Conservation (phyloP, 2,888 invertebrate species). For the Heliconius aoede region DNA sequence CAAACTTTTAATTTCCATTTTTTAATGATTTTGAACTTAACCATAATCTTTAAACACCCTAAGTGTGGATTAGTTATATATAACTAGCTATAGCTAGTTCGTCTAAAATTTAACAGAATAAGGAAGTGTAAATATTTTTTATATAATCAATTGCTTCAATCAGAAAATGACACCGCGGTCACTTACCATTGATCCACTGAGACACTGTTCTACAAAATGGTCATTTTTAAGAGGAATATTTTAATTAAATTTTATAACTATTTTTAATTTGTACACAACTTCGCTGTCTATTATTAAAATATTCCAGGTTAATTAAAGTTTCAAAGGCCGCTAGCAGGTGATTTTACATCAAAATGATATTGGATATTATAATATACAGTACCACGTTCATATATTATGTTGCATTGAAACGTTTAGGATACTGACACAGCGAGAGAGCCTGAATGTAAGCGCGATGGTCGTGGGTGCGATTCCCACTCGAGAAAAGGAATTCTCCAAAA, state of each 20-base stretch:
- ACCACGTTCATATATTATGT: neutral
- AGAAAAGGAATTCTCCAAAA: neutral
- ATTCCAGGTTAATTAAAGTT: neutral
- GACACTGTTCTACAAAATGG: neutral
- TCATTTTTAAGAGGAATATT: neutral
- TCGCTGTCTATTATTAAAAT: constrained; percentile 6
- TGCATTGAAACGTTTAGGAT: neutral
- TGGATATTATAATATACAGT: constrained; percentile 2
- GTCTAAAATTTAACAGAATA: too few species aligned
- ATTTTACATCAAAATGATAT: constrained; percentile 14
- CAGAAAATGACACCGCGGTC: neutral
- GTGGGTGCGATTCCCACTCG: neutral
- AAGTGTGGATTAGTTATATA: too few species aligned
- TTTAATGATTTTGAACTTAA: too few species aligned
- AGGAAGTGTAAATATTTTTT: too few species aligned
- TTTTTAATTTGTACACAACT: constrained; percentile 8
- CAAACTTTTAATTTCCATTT: too few species aligned
- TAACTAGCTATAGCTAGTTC: too few species aligned
- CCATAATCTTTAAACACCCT: too few species aligned
- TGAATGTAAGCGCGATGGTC: too few species aligned
- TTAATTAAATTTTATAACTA: neutral
- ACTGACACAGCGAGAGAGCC: too few species aligned
- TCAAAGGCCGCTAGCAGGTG: constrained; percentile 3
- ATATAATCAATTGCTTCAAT: neutral
- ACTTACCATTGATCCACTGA: too few species aligned